Evolutionary conservation across 2,113 vertebrate genomes (phyloP).

Genomic region (Rostratula benghalensis): DNA sequence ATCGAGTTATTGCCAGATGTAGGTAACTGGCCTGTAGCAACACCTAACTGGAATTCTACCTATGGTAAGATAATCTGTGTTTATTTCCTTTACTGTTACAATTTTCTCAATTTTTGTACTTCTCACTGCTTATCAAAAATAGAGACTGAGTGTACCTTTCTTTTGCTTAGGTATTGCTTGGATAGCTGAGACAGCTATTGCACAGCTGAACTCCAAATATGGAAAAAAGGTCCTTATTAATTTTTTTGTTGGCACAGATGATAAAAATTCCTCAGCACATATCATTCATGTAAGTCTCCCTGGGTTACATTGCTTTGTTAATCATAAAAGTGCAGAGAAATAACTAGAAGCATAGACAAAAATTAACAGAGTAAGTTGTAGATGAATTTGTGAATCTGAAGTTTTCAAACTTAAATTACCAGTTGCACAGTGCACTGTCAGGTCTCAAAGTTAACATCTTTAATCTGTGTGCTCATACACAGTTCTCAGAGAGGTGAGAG

Average conservation of each 20-base stretch:
- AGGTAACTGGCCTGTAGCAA: slow-evolving; percentile 90
- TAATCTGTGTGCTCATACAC: neutral
- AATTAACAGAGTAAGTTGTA: neutral
- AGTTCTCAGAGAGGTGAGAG: neutral
- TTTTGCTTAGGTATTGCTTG: slow-evolving; percentile 78
- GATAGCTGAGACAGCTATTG: slow-evolving; percentile 85
- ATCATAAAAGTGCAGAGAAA: neutral
- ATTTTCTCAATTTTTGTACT: neutral
- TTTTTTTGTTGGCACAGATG: slow-evolving; percentile 90
- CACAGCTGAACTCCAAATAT: slow-evolving; percentile 86
- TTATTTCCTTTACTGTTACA: neutral
- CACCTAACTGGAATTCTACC: slow-evolving; percentile 80
- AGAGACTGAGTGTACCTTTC: neutral
- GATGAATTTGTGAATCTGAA: neutral
- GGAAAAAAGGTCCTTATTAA: slow-evolving; percentile 89
- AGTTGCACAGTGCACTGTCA: neutral
- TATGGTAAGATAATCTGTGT: slow-evolving; percentile 75
- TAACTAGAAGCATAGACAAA: neutral
- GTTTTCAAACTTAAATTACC: neutral
- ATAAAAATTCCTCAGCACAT: slow-evolving; percentile 87
- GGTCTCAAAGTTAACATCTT: neutral
- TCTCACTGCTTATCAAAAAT: neutral
- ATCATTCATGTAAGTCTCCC: slow-evolving; percentile 91
- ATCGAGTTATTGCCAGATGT: slow-evolving; percentile 80
- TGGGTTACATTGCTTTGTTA: neutral